phyloP scores from a whole-genome alignment of 2,888 invertebrate genomes.

The Apomyelois bistriatella region DNA sequence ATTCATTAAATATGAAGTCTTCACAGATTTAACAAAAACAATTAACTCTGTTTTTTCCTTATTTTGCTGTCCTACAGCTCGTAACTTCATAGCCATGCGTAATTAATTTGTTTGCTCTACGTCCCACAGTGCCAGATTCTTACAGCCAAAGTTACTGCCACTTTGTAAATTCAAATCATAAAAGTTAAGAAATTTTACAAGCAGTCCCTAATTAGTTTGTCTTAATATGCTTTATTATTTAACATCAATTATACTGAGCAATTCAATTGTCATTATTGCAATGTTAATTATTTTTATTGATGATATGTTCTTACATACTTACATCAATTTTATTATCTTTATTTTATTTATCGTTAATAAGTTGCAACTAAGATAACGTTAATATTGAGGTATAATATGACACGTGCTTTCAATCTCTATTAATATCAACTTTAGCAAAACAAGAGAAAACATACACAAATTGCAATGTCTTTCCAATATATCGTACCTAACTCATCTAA shows the following conservation, averaged over 20 bases:
- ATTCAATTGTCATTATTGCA: constrained; percentile 3
- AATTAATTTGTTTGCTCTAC: constrained; percentile 20
- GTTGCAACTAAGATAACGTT: too few species aligned
- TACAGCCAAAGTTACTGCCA: neutral
- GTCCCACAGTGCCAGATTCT: neutral
- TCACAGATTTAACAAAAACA: neutral
- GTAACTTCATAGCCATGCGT: constrained; percentile 18
- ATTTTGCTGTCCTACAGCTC: neutral
- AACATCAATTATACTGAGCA: neutral
- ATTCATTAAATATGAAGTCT: too few species aligned
- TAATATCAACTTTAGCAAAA: neutral
- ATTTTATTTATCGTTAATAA: neutral
- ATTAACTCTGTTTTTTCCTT: neutral
- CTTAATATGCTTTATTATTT: neutral
- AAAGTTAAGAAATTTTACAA: neutral
- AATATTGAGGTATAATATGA: too few species aligned
- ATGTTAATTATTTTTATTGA: neutral
- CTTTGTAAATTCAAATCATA: neutral
- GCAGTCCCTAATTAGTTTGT: neutral
- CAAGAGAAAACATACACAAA: neutral
- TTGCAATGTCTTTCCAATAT: neutral
- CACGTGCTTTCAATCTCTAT: neutral
- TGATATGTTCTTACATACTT: too few species aligned
- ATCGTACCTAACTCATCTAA: constrained; percentile 1
- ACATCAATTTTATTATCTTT: neutral